These are phyloP conservation scores for Drosophila rubida DNA, from an alignment of 2,888 invertebrate genomes.

Conservation along the genomic window DNA sequence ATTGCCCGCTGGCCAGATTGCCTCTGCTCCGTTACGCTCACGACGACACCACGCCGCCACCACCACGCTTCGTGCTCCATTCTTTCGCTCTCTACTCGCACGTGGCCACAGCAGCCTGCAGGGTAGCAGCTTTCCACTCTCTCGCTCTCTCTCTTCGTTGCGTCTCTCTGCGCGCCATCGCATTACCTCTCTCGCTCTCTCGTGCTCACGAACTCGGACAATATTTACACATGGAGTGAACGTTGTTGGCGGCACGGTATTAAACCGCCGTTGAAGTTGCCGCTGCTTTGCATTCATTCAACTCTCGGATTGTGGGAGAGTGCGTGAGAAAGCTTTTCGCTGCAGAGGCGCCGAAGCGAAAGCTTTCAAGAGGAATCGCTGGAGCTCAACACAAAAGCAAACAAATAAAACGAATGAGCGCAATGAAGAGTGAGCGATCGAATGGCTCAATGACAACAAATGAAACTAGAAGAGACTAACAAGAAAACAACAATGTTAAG, in stretches of 20 bases:
- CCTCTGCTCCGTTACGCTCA: slow-evolving; percentile 36
- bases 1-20: slow-evolving; percentile 75
- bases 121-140: slow-evolving; percentile 13
- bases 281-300: slow-evolving; percentile 66
- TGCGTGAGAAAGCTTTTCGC: slow-evolving; percentile 54
- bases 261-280: slow-evolving; percentile 51
- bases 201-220: slow-evolving; percentile 24
- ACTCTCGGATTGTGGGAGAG: slow-evolving; percentile 53
- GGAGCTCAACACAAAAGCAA: not conserved
- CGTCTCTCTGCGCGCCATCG: slow-evolving; percentile 36
- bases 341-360: not conserved
- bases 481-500: not conserved
- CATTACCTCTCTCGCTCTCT: slow-evolving; percentile 19
- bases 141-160: not conserved
- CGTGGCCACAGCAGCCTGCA: slow-evolving; percentile 39
- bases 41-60: not conserved
- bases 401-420: not conserved
- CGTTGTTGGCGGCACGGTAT: slow-evolving; percentile 52
- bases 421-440: not conserved
- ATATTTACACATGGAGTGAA: slow-evolving; percentile 79
- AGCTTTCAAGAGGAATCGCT: not conserved
- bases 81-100: slow-evolving; percentile 31
- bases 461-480: not conserved
- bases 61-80: slow-evolving; percentile 10
- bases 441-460: no score